Evolutionary conservation across 1,140 invertebrate genomes (phyloP), one percentile per base, ranked within the genome.

Genomic region (Xylocopa sonorina): DNA sequence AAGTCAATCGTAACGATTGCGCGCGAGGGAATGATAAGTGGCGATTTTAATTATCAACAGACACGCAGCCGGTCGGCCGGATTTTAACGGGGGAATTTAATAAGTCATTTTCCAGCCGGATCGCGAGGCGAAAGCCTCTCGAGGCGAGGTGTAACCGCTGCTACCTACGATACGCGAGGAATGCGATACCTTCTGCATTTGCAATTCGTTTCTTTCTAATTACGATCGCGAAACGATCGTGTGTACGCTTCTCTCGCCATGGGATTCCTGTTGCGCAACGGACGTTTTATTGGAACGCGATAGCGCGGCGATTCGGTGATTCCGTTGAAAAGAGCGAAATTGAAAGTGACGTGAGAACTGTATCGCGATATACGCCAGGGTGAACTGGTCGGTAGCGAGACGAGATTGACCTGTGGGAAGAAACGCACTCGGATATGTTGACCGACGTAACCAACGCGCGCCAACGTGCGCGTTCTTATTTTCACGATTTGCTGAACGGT

Each of bases 151-250:
- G 75, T 60, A 78, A 78, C 67, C 75, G 75, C 67, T 67, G 75
- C 67, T 78, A 62, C 66, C 75, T 48, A 71, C 75, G 75, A 78
- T 78, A 78, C 75, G 75, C 75, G 16, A 71, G 75, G 75, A 71
- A 78, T 71, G 75, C 75, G 75, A 69, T 50, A 50, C 43, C 66
- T 48, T n/a, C n/a, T 3, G 43, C 66, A 78, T 71, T 71, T 71
- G 75, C 75, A 68, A 71, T 71, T 71, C 75, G 75, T 43, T 41
- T 60, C 32, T 38, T 16, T 53, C 60, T 71, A 62, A 78, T 78
- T 78, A 71, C 3, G 32, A 60, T n/a, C n/a, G 24, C 55, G n/a
- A 46, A 41, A 24, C 43, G 58, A 58, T 77, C 75, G 24, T 21
- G 24, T 21, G 9, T 27, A n/a, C 18, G 34, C 21, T 34, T 57